Evolutionary conservation across 2,888 invertebrate genomes (phyloP).

Genomic region (Tribolium freemani): DNA sequence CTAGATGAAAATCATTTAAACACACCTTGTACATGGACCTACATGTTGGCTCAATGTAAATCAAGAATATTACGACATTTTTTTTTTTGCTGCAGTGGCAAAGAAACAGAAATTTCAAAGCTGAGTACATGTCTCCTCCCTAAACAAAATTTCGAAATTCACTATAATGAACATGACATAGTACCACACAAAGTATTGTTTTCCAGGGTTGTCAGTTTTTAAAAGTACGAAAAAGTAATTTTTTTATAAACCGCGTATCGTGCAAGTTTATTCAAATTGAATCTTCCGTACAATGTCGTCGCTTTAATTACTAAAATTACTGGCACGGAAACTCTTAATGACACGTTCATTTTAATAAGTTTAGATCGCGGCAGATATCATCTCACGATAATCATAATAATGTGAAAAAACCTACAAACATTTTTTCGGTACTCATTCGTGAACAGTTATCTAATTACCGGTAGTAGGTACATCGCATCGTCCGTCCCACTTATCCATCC

Average conservation of each 20-base stretch:
- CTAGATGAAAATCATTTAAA: too few relatives aligned
- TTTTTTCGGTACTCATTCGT: slow-evolving; percentile 30
- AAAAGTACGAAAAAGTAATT: too few relatives aligned
- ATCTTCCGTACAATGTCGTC: slow-evolving; percentile 26
- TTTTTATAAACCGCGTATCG: slow-evolving; percentile 1
- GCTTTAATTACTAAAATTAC: slow-evolving; percentile 34
- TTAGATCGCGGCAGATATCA: slow-evolving; percentile 20
- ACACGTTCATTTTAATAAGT: slow-evolving; percentile 38
- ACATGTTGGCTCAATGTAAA: too few relatives aligned
- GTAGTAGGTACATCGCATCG: too few relatives aligned
- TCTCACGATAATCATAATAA: slow-evolving; percentile 29
- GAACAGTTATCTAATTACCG: slow-evolving; percentile 24
- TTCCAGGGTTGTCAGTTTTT: too few relatives aligned
- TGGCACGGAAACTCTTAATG: slow-evolving; percentile 36
- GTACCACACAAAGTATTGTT: too few relatives aligned
- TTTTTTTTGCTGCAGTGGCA: not conserved
- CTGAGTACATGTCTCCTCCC: not conserved
- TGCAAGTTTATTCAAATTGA: slow-evolving; percentile 23
- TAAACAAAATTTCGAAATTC: not conserved
- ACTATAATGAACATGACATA: too few relatives aligned
- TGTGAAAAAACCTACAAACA: slow-evolving; percentile 19
- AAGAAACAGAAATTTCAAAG: too few relatives aligned
- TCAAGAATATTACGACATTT: too few relatives aligned
- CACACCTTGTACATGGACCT: too few relatives aligned
- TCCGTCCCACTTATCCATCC: not conserved